Evolutionary conservation across 2,888 invertebrate genomes (phyloP).

Genomic region (Zootermopsis nevadensis): DNA sequence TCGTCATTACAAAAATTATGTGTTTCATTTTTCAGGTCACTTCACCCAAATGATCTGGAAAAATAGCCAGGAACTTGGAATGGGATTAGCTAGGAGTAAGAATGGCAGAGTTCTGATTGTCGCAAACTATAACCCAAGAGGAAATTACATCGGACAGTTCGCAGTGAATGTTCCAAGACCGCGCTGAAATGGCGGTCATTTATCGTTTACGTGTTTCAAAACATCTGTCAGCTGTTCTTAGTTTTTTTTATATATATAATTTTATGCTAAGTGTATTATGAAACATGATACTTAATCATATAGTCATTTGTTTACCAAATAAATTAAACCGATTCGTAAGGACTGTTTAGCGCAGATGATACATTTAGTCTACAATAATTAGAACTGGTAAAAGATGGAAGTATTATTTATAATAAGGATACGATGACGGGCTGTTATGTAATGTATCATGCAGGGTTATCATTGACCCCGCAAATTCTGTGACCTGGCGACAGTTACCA

Average conservation of each 20-base stretch:
- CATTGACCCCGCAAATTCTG: too few species aligned
- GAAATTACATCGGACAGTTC: conserved; percentile 69
- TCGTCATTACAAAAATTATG: neutral
- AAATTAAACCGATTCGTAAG: conserved; percentile 5
- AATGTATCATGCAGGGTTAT: neutral
- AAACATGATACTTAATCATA: conserved; percentile 7
- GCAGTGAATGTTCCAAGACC: conserved; percentile 62
- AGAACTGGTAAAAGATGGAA: neutral
- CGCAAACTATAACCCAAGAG: conserved; percentile 73
- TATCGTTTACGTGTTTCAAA: neutral
- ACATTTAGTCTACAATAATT: neutral
- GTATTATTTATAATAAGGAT: neutral
- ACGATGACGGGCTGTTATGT: neutral
- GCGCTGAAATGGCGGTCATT: conserved; percentile 31
- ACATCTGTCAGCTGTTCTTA: neutral
- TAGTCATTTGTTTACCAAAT: conserved; percentile 26
- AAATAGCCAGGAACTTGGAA: conserved; percentile 64
- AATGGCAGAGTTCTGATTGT: conserved; percentile 70
- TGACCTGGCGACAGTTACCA: too few species aligned
- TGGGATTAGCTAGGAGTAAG: conserved; percentile 64
- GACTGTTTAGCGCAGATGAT: neutral
- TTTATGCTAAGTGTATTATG: neutral
- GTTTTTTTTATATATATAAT: neutral
- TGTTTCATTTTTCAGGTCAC: conserved; percentile 60
- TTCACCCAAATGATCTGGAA: conserved; percentile 69